These are phyloP conservation scores for Noctua janthina DNA, from an alignment of 2,888 invertebrate genomes.

Conservation along the genomic window DNA sequence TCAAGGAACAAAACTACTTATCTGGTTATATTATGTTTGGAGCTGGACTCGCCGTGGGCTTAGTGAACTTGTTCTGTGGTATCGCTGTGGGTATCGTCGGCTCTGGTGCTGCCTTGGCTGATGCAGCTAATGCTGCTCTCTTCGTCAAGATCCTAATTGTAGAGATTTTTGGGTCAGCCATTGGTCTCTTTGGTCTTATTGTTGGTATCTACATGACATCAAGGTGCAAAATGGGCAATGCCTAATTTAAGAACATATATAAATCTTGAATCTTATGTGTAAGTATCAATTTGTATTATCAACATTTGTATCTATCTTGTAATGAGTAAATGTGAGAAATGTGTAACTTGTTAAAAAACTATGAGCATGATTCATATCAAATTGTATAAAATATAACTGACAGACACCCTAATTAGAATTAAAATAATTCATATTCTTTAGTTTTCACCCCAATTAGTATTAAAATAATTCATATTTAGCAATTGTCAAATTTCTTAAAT, in stretches of 20 bases:
- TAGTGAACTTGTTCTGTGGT: constrained; percentile 99
- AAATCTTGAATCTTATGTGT: constrained; percentile 85
- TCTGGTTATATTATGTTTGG: constrained; percentile 99
- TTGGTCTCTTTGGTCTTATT: constrained; percentile 99
- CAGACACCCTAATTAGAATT: background rate
- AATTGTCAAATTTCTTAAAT: constrained; percentile 10
- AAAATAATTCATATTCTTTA: background rate
- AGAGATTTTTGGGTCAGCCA: constrained; percentile 99
- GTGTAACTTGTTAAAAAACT: constrained; percentile 4
- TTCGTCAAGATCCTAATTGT: constrained; percentile 99
- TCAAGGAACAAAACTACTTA: constrained; percentile 93
- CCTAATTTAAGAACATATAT: constrained; percentile 82
- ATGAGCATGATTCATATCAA: constrained; percentile 2
- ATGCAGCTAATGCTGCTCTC: constrained; percentile 98
- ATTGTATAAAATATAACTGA: constrained; percentile 8
- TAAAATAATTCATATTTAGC: constrained; percentile 8
- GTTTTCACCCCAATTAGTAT: background rate
- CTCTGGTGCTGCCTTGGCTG: constrained; percentile 99
- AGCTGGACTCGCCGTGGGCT: constrained; percentile 98
- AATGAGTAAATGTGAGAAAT: constrained; percentile 24
- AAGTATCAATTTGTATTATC: constrained; percentile 75
- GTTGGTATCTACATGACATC: constrained; percentile 99
- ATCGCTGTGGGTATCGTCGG: constrained; percentile 99
- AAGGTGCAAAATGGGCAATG: constrained; percentile 94
- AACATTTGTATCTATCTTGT: constrained; percentile 23